Percentiles rank a stretch among this genome's conserved stretches.
These are phyloP conservation scores for Fabriciana adippe DNA, from an alignment of 2,888 invertebrate species.

Conservation along the genomic window DNA sequence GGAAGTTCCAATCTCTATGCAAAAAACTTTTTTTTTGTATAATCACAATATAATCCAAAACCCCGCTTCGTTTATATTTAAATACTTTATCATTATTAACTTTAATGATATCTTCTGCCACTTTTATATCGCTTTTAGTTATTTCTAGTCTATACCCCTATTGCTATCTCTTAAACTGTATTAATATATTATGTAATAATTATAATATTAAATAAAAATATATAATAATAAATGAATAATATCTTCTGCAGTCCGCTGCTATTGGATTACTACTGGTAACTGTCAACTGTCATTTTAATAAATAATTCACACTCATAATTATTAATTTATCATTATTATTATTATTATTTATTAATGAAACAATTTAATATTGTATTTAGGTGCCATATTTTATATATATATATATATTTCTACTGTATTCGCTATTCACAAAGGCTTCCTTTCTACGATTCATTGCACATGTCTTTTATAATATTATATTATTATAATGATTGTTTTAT, in stretches of 20 bases:
- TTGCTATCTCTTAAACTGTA: slow-evolving; percentile 39
- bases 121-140: slow-evolving; percentile 26
- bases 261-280: slow-evolving; percentile 90
- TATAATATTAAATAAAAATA: slow-evolving; percentile 49
- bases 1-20: not conserved
- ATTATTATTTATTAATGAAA: slow-evolving; percentile 43
- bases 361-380: slow-evolving; percentile 39
- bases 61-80: slow-evolving; percentile 30
- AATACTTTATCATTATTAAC: slow-evolving; percentile 26
- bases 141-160: slow-evolving; percentile 29
- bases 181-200: slow-evolving; percentile 32
- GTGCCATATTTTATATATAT: slow-evolving; percentile 32
- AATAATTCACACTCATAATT: slow-evolving; percentile 57
- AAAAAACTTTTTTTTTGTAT: not conserved
- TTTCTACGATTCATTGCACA: slow-evolving; percentile 42
- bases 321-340: slow-evolving; percentile 53
- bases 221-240: slow-evolving; percentile 56
- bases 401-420: slow-evolving; percentile 41
- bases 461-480: slow-evolving; percentile 19
- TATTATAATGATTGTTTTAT: slow-evolving; percentile 29
- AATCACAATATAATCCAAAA: slow-evolving; percentile 31
- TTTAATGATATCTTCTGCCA: slow-evolving; percentile 25
- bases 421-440: slow-evolving; percentile 39
- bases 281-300: slow-evolving; percentile 73
- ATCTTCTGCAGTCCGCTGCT: slow-evolving; percentile 87